Conservation (phyloP, 2,888 invertebrate species). For the Ichneumon xanthorius region DNA sequence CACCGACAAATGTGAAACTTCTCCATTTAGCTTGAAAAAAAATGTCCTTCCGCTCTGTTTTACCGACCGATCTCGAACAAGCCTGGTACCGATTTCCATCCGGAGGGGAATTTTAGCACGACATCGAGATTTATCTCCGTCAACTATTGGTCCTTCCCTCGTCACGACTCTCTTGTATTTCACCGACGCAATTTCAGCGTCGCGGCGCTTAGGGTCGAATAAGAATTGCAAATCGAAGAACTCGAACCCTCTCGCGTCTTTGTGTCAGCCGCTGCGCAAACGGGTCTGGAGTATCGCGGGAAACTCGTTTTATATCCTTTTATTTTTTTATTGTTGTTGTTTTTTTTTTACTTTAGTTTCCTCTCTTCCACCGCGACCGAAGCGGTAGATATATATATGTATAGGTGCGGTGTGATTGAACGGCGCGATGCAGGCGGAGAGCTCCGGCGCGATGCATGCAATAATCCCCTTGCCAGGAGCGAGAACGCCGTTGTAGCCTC, state of each 20-base stretch:
- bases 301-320: neutral
- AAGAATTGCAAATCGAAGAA: constrained; percentile 56
- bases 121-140: neutral
- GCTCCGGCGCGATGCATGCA: constrained; percentile 34
- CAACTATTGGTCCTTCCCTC: neutral
- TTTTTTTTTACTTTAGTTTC: neutral
- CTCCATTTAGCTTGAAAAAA: too few species aligned
- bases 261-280: neutral
- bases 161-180: neutral
- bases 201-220: constrained; percentile 16
- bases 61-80: neutral
- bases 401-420: neutral
- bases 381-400: neutral
- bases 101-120: neutral
- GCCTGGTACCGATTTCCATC: neutral
- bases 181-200: neutral
- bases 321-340: neutral
- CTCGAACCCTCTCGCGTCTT: neutral
- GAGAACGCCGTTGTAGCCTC: constrained; percentile 31
- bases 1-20: too few species aligned
- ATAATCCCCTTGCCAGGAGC: constrained; percentile 29
- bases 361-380: neutral
- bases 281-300: neutral
- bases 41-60: neutral
- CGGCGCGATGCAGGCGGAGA: neutral